A percentile compares a stretch with the other conserved stretches of the same genome.
Evolutionary conservation across 1,140 invertebrate species (phyloP).

Genomic region (Aradophagus sp.): DNA sequence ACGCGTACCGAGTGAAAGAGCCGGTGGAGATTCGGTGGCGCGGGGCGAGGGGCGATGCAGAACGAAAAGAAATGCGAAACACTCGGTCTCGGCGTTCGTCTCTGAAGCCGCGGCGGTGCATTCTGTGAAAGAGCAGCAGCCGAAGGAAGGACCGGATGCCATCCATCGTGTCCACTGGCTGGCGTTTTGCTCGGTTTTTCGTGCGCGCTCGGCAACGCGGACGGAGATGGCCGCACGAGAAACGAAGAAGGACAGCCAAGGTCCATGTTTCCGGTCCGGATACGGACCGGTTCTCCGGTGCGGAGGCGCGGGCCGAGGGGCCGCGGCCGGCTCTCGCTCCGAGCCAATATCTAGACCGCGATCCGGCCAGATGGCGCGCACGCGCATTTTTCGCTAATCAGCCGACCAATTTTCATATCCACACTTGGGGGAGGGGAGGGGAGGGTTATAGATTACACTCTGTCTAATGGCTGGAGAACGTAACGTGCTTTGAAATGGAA

Average conservation of each 20-base stretch:
- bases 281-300: conserved; percentile 71
- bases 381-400: conserved; percentile 11
- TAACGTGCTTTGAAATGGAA: too few relatives aligned
- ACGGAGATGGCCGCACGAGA: conserved; percentile 42
- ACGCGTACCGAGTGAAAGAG: conserved; percentile 15
- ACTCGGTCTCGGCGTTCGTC: conserved; percentile 26
- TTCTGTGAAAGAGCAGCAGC: conserved; percentile 57
- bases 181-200: conserved; percentile 67
- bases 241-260: conserved; percentile 65
- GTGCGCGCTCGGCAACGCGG: conserved; percentile 57
- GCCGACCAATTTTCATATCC: conserved; percentile 1
- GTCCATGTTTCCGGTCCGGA: conserved; percentile 74
- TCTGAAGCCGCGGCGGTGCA: conserved; percentile 42
- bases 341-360: conserved; percentile 34
- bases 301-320: conserved; percentile 5
- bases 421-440: too few relatives aligned
- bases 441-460: too few relatives aligned
- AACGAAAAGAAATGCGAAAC: conserved; percentile 21
- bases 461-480: too few relatives aligned
- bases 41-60: not conserved
- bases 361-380: conserved; percentile 2
- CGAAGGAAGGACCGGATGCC: conserved; percentile 66
- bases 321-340: conserved; percentile 2
- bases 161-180: conserved; percentile 68
- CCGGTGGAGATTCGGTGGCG: not conserved